Percentiles rank a stretch among this genome's conserved stretches.
phyloP scores from a whole-genome alignment of 2,888 invertebrate species.

The Mesoligia furuncula region DNA sequence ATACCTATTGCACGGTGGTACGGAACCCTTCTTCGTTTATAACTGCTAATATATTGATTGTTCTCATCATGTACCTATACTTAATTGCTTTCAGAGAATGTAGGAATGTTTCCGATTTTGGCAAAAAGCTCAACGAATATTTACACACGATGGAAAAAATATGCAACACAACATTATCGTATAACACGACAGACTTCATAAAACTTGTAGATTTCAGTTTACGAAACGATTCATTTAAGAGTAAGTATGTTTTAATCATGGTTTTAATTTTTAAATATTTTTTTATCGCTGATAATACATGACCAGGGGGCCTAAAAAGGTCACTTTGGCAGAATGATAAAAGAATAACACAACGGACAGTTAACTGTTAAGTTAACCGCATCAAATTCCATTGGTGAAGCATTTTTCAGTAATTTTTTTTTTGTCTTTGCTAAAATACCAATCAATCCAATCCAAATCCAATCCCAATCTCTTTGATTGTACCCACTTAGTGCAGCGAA shows the following conservation, averaged over 20 bases:
- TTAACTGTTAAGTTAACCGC: no score
- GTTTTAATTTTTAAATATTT: neutral
- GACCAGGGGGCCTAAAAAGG: no score
- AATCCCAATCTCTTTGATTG: no score
- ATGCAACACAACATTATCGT: fast-evolving
- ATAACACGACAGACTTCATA: neutral
- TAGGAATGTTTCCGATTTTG: neutral
- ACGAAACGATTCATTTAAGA: slow-evolving; percentile 6
- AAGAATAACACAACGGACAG: no score
- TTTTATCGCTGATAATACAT: no score
- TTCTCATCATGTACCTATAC: neutral
- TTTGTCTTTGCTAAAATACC: no score
- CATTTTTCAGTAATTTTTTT: no score
- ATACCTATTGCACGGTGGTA: neutral
- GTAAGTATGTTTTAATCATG: slow-evolving; percentile 24
- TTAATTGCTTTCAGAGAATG: slow-evolving; percentile 29
- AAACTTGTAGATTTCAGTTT: slow-evolving; percentile 36
- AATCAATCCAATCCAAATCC: no score
- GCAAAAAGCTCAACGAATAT: fast-evolving
- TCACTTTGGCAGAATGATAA: no score
- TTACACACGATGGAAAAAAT: fast-evolving
- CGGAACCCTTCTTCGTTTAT: neutral
- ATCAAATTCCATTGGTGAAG: no score
- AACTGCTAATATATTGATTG: neutral
- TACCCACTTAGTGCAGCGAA: no score